Percentiles rank a stretch among this genome's conserved stretches.
Evolutionary conservation across 2,113 vertebrate species (phyloP).

Genomic region (Jaculus jaculus): DNA sequence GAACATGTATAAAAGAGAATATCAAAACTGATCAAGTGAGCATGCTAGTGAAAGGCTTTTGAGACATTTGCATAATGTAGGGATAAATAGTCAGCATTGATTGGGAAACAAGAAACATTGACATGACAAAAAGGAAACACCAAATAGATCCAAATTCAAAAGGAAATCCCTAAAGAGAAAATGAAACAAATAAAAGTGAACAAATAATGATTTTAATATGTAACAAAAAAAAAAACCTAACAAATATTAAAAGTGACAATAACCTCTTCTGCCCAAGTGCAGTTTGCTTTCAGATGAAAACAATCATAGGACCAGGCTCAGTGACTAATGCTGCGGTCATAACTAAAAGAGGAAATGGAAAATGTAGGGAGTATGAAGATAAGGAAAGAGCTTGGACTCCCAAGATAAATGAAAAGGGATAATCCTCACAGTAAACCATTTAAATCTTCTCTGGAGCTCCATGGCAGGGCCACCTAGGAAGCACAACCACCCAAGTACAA

Average conservation of each 20-base stretch:
- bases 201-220: neutral
- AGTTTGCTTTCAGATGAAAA: neutral
- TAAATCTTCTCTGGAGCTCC: neutral
- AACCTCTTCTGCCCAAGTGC: neutral
- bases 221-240: neutral
- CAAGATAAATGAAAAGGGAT: neutral
- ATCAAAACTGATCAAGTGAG: neutral
- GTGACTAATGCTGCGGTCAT: neutral
- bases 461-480: neutral
- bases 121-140: neutral
- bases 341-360: neutral
- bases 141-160: neutral
- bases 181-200: neutral
- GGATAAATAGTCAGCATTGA: neutral
- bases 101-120: neutral
- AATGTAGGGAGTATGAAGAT: neutral
- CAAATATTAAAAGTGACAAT: constrained; percentile 1
- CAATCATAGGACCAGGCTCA: neutral
- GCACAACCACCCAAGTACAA: neutral
- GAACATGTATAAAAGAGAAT: neutral
- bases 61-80: neutral
- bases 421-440: neutral
- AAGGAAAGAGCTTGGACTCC: neutral
- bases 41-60: neutral
- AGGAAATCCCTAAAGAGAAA: neutral